These are phyloP conservation scores for Marronus borbonicus DNA, from an alignment of 2,888 invertebrate genomes.

Conservation along the genomic window DNA sequence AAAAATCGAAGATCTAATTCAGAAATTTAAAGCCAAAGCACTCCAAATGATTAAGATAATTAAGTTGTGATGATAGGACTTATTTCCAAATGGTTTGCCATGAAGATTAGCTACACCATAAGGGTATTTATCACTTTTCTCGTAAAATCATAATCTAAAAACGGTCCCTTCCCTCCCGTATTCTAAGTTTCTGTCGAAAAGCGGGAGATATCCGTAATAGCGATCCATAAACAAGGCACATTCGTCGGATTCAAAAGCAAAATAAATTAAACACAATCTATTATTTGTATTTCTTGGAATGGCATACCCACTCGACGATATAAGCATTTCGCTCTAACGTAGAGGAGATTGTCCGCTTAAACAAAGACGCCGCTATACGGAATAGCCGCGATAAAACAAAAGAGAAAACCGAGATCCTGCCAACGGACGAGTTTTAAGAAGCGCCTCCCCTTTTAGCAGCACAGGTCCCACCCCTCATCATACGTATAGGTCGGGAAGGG, in stretches of 20 bases:
- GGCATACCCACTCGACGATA: background rate
- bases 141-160: too few relatives aligned
- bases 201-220: background rate
- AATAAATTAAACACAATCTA: constrained; percentile 37
- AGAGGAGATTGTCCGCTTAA: background rate
- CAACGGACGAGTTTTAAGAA: constrained; percentile 59
- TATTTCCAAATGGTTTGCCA: too few relatives aligned
- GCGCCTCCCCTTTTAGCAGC: constrained; percentile 56
- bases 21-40: background rate
- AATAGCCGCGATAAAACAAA: constrained; percentile 33
- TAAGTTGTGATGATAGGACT: too few relatives aligned
- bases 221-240: constrained; percentile 22
- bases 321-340: too few relatives aligned
- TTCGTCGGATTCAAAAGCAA: constrained; percentile 14
- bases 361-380: constrained; percentile 4
- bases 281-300: constrained; percentile 7
- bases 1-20: background rate
- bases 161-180: background rate
- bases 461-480: constrained; percentile 52
- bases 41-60: too few relatives aligned
- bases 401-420: constrained; percentile 26
- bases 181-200: background rate
- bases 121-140: too few relatives aligned
- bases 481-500: background rate
- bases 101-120: too few relatives aligned